Evolutionary conservation across 2,113 vertebrate species (phyloP).

Genomic region (Dromas ardeola): DNA sequence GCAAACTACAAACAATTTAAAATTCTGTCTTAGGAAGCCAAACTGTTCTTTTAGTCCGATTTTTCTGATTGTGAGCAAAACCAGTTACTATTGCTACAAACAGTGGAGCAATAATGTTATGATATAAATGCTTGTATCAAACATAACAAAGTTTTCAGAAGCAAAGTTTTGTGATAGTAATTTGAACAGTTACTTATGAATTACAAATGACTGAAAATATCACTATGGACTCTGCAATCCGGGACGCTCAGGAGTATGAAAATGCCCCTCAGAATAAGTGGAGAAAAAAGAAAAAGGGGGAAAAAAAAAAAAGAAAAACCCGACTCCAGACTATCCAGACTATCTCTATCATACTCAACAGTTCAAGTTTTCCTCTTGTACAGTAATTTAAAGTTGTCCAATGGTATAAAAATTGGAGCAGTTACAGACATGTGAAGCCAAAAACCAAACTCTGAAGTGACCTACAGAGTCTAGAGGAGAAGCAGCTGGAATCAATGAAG

Average conservation of each 20-base stretch:
- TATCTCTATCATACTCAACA: not conserved
- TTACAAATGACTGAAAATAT: not conserved
- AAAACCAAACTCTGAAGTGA: not conserved
- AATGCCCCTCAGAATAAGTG: not conserved
- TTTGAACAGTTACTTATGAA: not conserved
- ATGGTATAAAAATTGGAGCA: not conserved
- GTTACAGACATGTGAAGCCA: not conserved
- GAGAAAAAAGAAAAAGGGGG: rapidly evolving
- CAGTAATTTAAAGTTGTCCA: not conserved
- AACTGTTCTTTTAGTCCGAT: not conserved
- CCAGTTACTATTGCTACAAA: not conserved
- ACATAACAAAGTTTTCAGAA: not conserved
- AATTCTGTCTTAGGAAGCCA: not conserved
- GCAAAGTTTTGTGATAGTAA: not conserved
- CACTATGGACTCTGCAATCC: not conserved
- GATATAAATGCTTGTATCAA: not conserved
- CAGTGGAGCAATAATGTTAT: not conserved
- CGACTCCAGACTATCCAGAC: not conserved
- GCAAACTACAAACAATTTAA: not conserved
- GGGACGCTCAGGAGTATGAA: not conserved
- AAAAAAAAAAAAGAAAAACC: not conserved
- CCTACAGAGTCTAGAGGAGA: not conserved
- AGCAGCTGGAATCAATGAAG: not conserved
- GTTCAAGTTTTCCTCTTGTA: not conserved
- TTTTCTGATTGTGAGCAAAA: not conserved